Evolutionary conservation across 2,888 invertebrate species (phyloP).

Genomic region (Drosophila paucipuncta): DNA sequence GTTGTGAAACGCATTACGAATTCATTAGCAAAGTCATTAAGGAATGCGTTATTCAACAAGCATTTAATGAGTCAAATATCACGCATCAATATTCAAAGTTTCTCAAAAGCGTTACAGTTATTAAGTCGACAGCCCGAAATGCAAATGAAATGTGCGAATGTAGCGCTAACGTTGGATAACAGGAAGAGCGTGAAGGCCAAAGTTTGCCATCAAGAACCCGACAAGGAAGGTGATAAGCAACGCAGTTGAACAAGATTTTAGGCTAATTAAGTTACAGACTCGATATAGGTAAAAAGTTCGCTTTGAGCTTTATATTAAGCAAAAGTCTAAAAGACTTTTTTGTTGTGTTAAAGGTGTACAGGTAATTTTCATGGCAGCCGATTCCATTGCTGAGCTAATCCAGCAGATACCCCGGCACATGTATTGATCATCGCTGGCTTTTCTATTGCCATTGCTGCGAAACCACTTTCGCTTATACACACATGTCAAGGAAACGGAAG

Average conservation of each 20-base stretch:
- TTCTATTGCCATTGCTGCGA: constrained; percentile 19
- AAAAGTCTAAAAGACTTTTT: background rate
- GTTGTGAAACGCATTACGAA: background rate
- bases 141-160: background rate
- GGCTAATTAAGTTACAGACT: background rate
- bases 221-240: background rate
- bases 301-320: background rate
- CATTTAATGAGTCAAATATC: background rate
- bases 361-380: background rate
- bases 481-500: constrained; percentile 37
- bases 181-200: background rate
- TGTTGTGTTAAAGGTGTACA: constrained; percentile 1
- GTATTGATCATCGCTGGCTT: constrained; percentile 34
- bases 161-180: background rate
- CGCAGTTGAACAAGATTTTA: background rate
- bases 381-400: constrained; percentile 10
- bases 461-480: constrained; percentile 8
- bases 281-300: too few species aligned
- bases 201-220: background rate
- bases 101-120: background rate
- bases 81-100: too few species aligned
- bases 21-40: background rate
- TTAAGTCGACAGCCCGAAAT: background rate
- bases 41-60: background rate
- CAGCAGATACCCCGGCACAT: constrained; percentile 31